These are phyloP conservation scores for Dasysyrphus albostriatus DNA, from an alignment of 2,888 invertebrate species.

Conservation along the genomic window DNA sequence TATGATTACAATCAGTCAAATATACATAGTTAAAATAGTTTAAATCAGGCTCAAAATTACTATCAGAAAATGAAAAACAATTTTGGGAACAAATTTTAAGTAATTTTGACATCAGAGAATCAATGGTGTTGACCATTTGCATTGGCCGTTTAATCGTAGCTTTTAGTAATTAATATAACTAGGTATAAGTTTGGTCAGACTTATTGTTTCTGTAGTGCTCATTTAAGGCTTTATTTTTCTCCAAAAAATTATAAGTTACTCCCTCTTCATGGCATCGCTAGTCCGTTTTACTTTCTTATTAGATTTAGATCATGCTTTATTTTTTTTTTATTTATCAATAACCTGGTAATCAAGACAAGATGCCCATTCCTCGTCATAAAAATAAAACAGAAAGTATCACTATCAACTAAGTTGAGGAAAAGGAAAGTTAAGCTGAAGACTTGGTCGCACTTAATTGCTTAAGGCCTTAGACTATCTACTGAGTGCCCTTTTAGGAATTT, in stretches of 20 bases:
- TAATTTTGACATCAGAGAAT: too few relatives aligned
- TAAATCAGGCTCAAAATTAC: too few relatives aligned
- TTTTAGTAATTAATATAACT: too few relatives aligned
- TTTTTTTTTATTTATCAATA: conserved; percentile 63
- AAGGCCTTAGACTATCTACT: background rate
- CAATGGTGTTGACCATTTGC: too few relatives aligned
- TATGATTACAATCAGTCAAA: too few relatives aligned
- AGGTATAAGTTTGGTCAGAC: too few relatives aligned
- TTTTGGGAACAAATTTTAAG: too few relatives aligned
- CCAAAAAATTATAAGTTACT: background rate
- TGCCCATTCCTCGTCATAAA: background rate
- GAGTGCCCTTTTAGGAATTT: too few relatives aligned
- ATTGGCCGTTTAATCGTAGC: too few relatives aligned
- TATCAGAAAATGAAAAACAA: too few relatives aligned
- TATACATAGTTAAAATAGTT: too few relatives aligned
- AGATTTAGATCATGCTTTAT: conserved; percentile 45
- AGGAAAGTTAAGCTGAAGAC: background rate
- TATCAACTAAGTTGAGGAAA: background rate
- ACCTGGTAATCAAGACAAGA: conserved; percentile 62
- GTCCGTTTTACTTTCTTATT: conserved; percentile 35
- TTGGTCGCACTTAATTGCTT: background rate
- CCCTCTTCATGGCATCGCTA: conserved; percentile 10
- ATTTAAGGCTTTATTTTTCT: background rate
- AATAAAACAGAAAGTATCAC: conserved; percentile 11
- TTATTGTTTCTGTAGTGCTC: too few relatives aligned